These are phyloP conservation scores for Siphamia tubifer DNA, from an alignment of 2,113 vertebrate genomes.

Conservation along the genomic window DNA sequence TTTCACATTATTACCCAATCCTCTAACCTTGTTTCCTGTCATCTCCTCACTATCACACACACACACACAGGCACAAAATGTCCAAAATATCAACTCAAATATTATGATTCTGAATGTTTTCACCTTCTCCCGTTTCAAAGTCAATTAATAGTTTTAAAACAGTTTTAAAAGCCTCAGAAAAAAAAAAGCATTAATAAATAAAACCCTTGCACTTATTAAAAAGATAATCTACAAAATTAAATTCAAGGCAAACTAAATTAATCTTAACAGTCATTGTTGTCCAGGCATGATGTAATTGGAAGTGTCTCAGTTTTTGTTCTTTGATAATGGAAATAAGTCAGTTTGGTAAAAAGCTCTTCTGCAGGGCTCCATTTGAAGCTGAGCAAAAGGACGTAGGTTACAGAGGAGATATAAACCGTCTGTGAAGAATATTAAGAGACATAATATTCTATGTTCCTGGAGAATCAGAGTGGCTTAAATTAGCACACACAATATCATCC, in stretches of 20 bases:
- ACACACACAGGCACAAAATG: too few relatives aligned
- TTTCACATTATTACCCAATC: too few relatives aligned
- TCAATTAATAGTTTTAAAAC: conserved; percentile 37
- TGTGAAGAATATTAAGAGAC: too few relatives aligned
- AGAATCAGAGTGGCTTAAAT: too few relatives aligned
- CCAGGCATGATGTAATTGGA: neutral
- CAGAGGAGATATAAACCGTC: conserved; percentile 25
- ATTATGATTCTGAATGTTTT: neutral
- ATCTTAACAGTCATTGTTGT: conserved; percentile 5
- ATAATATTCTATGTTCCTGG: too few relatives aligned
- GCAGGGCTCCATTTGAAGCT: neutral
- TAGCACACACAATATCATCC: neutral
- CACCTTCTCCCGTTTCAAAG: neutral
- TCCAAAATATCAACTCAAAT: too few relatives aligned
- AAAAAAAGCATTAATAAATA: too few relatives aligned
- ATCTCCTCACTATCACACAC: too few relatives aligned
- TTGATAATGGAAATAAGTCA: conserved; percentile 4
- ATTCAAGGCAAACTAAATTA: conserved; percentile 17
- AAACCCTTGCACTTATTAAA: conserved; percentile 1
- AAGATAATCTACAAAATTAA: conserved; percentile 10
- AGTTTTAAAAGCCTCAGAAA: too few relatives aligned
- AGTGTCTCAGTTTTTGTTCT: conserved; percentile 10
- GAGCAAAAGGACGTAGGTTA: neutral
- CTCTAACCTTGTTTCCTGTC: too few relatives aligned
- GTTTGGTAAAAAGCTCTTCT: neutral